A percentile compares a stretch with the other conserved stretches of the same genome.
These are phyloP conservation scores for Odontamblyopus rebecca DNA, from an alignment of 2,797 vertebrate species.

Conservation along the genomic window DNA sequence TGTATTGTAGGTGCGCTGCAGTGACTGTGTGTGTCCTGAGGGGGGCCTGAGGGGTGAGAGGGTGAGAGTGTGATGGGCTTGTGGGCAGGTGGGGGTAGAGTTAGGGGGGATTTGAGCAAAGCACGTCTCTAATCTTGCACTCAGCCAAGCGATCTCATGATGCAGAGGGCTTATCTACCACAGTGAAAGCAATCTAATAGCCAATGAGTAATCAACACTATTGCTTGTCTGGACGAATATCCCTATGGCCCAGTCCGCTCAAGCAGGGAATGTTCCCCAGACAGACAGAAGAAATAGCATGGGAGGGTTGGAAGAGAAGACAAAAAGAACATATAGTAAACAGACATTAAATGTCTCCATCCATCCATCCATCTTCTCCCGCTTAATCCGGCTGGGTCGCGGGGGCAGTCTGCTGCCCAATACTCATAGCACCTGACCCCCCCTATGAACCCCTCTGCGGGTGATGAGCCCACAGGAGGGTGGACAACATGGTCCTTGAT, in stretches of 20 bases:
- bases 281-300: slow-evolving; percentile 16
- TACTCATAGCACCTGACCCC: too few relatives aligned
- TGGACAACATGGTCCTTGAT: too few relatives aligned
- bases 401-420: too few relatives aligned
- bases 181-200: slow-evolving; percentile 86
- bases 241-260: slow-evolving; percentile 58
- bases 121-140: slow-evolving; percentile 80
- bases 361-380: too few relatives aligned
- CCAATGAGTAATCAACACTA: slow-evolving; percentile 87
- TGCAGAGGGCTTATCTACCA: slow-evolving; percentile 79
- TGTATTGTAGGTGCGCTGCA: neutral
- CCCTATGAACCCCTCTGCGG: too few relatives aligned
- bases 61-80: slow-evolving; percentile 32
- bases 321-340: slow-evolving; percentile 35
- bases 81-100: slow-evolving; percentile 33
- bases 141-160: slow-evolving; percentile 83
- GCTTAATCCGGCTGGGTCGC: too few relatives aligned
- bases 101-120: slow-evolving; percentile 72
- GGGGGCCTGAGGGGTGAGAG: slow-evolving; percentile 61
- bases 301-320: neutral
- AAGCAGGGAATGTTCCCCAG: slow-evolving; percentile 58
- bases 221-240: slow-evolving; percentile 82
- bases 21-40: slow-evolving; percentile 47
- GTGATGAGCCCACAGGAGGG: too few relatives aligned
- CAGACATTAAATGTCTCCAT: too few relatives aligned